Base-by-base conservation (phyloP, 2,888 invertebrate genomes). In the Amaurobius ferox region DNA sequence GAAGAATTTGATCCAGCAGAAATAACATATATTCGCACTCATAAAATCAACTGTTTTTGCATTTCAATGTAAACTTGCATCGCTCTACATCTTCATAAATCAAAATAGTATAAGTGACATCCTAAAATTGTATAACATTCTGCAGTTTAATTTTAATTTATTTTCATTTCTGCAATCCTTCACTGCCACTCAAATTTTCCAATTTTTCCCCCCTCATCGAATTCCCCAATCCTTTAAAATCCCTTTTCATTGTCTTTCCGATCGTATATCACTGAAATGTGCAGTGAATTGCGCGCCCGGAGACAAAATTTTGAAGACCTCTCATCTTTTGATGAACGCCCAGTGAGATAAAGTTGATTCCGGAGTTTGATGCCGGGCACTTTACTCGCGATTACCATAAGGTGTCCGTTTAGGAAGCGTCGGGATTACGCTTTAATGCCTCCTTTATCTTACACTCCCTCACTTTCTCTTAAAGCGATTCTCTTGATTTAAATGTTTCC, bases 351-450 rank as follows among this genome's bases (percentile, higher is more conserved):
- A 81, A 81, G 81, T 23, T 62, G 74, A 76, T 76, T 44, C 68
- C 74, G 16, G 73, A 35, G 70, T 61, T 68, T 67, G 68, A 70
- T 61, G 74, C 62, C 70, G 70, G 74, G 61, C 74, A 66, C 70
- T 81, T 62, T 61, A 74, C 40, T 29, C 40, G 70, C 68, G 70
- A 81, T 81, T 81, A 81, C 81, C 81, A 81, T 81, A 81, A 81
- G 81, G 81, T 76, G 62, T 74, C 74, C 81, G 81, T 70, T 81
- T 81, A 81, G 81, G 74, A 81, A 81, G 81, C 81, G 74, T 35
- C 70, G 68, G 81, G 81, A 81, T 81, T 81, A 81, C 81, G 81
- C 68, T 70, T 70, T 81, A 81, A 81, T 81, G 74, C 81, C 70
- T 61, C 81, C 70, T 81, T 81, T 81, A 81, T 81, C 81, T 81